Conservation (phyloP, 30 jellyfish, hydroid and myxozoan species). For the Pseudorhiza aurosa region DNA sequence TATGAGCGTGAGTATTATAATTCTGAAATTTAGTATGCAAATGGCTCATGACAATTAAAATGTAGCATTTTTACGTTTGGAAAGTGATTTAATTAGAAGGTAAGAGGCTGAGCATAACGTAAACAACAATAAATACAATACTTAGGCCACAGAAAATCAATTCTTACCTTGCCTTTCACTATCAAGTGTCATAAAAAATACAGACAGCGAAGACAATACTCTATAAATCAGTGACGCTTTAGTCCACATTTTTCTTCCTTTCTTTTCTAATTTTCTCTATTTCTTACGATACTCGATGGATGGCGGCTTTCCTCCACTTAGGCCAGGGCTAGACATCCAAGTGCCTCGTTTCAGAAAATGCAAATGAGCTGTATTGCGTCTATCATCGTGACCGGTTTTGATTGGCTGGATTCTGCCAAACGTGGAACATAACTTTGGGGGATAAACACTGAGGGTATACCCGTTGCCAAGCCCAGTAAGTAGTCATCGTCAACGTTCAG, state of each 20-base stretch:
- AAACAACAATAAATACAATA: no score
- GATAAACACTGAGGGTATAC: no score
- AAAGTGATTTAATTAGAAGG: no score
- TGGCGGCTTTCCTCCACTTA: not conserved
- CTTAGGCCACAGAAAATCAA: no score
- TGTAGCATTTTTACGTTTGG: no score
- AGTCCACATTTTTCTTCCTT: slow-evolving; percentile 68
- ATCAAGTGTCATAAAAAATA: slow-evolving; percentile 86
- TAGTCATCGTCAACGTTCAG: no score
- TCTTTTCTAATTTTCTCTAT: not conserved
- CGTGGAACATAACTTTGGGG: not conserved
- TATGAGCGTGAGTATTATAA: no score
- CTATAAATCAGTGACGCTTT: slow-evolving; percentile 76
- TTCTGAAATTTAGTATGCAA: no score
- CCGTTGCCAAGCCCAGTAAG: no score
- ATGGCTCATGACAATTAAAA: no score
- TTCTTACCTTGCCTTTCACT: slow-evolving; percentile 72
- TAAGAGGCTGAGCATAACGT: no score
- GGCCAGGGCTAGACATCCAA: slow-evolving; percentile 5
- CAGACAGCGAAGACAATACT: slow-evolving; percentile 83
- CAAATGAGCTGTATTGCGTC: not conserved
- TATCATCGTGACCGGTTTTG: slow-evolving; percentile 28
- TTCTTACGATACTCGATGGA: not conserved
- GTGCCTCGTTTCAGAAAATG: not conserved
- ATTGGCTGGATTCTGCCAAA: slow-evolving; percentile 22